These are phyloP conservation scores for Caranx melampygus DNA, from an alignment of 2,113 vertebrate species.

Conservation along the genomic window DNA sequence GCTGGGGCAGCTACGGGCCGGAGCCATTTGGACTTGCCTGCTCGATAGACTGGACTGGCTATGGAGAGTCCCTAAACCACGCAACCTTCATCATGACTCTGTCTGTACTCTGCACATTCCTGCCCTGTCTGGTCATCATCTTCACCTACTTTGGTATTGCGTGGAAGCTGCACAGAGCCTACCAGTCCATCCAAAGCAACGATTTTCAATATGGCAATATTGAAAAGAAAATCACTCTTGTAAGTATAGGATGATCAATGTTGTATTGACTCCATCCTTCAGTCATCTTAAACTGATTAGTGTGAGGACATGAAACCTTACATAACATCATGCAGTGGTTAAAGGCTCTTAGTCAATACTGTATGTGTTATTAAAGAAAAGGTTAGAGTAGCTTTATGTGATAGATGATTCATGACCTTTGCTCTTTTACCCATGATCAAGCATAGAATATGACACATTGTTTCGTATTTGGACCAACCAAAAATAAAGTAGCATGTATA, in stretches of 20 bases:
- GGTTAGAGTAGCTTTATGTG: no score
- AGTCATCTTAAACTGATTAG: not conserved
- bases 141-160: conserved; percentile 84
- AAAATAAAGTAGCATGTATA: not conserved
- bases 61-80: conserved; percentile 78
- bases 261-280: not conserved
- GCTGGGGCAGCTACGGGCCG: conserved; percentile 87
- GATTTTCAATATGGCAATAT: conserved; percentile 80
- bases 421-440: no score
- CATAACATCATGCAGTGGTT: no score
- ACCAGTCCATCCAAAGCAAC: conserved; percentile 82
- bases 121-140: conserved; percentile 82
- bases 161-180: conserved; percentile 87
- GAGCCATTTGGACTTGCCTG: conserved; percentile 88
- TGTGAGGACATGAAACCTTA: not conserved
- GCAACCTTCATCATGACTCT: conserved; percentile 85
- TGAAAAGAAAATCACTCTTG: conserved; percentile 85
- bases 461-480: not conserved
- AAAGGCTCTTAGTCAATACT: no score
- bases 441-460: not conserved
- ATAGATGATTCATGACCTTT: no score
- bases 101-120: conserved; percentile 83
- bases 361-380: no score
- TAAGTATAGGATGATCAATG: conserved; percentile 65
- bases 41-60: conserved; percentile 86